Evolutionary conservation across 2,888 invertebrate genomes (phyloP).

Genomic region (Romanomermis culicivorax): DNA sequence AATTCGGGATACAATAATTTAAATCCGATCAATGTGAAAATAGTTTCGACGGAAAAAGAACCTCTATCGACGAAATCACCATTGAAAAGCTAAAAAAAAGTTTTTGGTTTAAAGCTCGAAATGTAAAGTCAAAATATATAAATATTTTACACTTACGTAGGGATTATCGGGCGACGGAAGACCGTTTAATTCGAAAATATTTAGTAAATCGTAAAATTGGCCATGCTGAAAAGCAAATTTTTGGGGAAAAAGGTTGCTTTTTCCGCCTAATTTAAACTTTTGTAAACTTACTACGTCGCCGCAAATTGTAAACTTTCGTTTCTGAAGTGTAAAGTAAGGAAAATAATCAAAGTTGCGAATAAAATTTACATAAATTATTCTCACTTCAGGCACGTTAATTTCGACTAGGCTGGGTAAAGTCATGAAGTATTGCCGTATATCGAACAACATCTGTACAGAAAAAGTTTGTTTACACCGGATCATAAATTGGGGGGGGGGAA

Average conservation of each 20-base stretch:
- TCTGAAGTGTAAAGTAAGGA: conserved; percentile 25
- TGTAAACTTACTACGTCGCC: too few relatives aligned
- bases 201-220: conserved; percentile 91
- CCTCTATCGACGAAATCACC: conserved; percentile 99
- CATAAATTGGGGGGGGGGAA: too few relatives aligned
- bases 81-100: conserved; percentile 53
- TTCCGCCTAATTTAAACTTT: too few relatives aligned
- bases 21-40: conserved; percentile 85
- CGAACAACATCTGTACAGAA: conserved; percentile 57
- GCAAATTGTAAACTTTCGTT: conserved; percentile 84
- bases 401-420: conserved; percentile 68
- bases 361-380: too few relatives aligned
- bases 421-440: conserved; percentile 61
- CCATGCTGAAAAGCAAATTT: too few relatives aligned
- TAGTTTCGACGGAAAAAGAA: conserved; percentile 96
- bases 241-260: too few relatives aligned
- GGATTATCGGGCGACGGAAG: conserved; percentile 81
- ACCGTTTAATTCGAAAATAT: conserved; percentile 91
- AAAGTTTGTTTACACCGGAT: too few relatives aligned
- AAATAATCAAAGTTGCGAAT: too few relatives aligned
- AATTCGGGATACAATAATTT: conserved; percentile 85
- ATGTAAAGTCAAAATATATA: not conserved
- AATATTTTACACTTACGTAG: conserved; percentile 43
- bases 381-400: conserved; percentile 53
- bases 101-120: conserved; percentile 4